phyloP scores from a whole-genome alignment of 2,888 invertebrate genomes.

The Troglohyphantes excavatus region DNA sequence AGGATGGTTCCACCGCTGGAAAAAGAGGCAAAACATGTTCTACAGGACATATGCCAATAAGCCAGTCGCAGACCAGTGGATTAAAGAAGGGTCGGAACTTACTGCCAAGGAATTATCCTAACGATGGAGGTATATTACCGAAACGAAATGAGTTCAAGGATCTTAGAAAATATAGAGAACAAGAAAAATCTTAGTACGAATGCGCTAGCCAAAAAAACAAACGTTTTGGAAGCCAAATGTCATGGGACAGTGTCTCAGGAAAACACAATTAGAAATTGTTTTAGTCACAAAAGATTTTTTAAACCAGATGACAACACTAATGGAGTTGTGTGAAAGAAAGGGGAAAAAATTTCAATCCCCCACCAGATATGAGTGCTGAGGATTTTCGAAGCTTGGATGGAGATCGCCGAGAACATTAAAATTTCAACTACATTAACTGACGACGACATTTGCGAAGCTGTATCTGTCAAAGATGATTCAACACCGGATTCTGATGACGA shows the following conservation, averaged over 20 bases:
- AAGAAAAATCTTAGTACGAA: background rate
- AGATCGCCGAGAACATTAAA: background rate
- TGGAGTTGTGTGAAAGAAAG: background rate
- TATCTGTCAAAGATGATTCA: background rate
- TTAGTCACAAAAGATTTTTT: background rate
- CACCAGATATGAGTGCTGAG: constrained; percentile 1
- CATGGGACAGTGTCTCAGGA: background rate
- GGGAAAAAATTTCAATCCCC: background rate
- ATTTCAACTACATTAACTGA: background rate
- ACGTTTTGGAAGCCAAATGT: background rate
- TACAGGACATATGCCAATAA: too few relatives aligned
- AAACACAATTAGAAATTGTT: background rate
- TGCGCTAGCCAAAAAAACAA: background rate
- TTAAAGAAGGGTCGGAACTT: too few relatives aligned
- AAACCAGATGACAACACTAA: background rate
- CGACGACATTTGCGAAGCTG: constrained; percentile 2
- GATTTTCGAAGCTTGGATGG: background rate
- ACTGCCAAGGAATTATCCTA: background rate
- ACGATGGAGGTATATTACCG: background rate
- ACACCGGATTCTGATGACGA: background rate
- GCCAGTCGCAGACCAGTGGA: background rate
- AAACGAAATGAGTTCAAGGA: constrained; percentile 1
- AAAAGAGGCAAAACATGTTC: too few relatives aligned
- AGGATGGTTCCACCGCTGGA: too few relatives aligned
- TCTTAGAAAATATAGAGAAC: constrained; percentile 1